These are phyloP conservation scores for Drosophila grimshawi DNA, from an alignment of 1,140 invertebrate genomes.

Conservation along the genomic window DNA sequence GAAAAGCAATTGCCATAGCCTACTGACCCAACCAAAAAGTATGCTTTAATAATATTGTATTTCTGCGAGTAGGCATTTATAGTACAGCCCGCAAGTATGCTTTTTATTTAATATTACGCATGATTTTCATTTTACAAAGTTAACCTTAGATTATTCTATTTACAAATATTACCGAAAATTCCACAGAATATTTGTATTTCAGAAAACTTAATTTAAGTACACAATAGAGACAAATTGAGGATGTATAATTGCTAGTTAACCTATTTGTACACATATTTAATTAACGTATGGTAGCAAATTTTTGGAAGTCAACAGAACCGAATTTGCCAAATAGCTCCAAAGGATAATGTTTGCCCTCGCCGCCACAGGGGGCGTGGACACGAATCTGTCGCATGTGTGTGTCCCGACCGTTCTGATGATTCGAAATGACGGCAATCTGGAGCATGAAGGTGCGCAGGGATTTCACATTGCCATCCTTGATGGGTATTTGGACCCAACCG, in stretches of 20 bases:
- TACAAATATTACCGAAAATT: background rate
- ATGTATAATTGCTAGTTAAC: background rate
- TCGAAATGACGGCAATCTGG: slow-evolving; percentile 98
- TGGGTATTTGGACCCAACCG: slow-evolving; percentile 96
- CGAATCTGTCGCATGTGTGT: slow-evolving; percentile 99
- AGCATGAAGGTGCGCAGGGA: slow-evolving; percentile 98
- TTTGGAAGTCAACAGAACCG: slow-evolving; percentile 92
- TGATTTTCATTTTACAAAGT: no score
- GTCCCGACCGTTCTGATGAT: slow-evolving; percentile 99
- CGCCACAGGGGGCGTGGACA: slow-evolving; percentile 92
- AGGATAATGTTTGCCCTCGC: slow-evolving; percentile 90
- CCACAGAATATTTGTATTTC: background rate
- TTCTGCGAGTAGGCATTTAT: background rate
- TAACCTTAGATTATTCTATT: background rate
- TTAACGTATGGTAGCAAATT: slow-evolving; percentile 91
- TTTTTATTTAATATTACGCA: background rate
- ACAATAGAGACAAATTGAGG: slow-evolving; percentile 20
- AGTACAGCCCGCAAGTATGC: background rate
- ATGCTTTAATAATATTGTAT: background rate
- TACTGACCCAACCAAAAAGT: background rate
- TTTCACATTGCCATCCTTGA: slow-evolving; percentile 94
- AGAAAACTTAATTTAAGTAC: slow-evolving; percentile 23
- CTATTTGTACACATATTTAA: slow-evolving; percentile 5
- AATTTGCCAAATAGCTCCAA: slow-evolving; percentile 91
- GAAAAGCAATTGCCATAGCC: no score